A percentile compares a stretch with the other conserved stretches of the same genome.
Evolutionary conservation across 2,888 invertebrate species (phyloP).

Genomic region (Artemia sinica): DNA sequence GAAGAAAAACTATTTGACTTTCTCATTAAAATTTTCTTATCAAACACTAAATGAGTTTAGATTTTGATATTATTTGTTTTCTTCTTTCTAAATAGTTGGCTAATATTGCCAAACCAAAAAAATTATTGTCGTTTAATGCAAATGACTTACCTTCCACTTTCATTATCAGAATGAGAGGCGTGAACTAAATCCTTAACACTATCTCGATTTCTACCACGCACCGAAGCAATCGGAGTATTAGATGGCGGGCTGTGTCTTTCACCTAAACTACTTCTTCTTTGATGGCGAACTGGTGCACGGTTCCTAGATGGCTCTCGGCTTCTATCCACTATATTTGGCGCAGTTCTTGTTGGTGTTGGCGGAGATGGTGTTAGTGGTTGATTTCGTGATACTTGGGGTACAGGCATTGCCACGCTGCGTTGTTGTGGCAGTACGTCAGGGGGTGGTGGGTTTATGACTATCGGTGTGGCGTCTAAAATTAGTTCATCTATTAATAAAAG

Average conservation of each 20-base stretch:
- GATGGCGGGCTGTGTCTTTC: constrained; percentile 8
- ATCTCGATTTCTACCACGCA: constrained; percentile 1
- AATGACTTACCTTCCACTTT: constrained; percentile 3
- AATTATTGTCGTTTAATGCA: constrained; percentile 32
- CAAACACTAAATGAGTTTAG: too few species aligned
- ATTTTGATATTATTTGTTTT: too few species aligned
- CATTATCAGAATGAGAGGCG: background rate
- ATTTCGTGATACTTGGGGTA: constrained; percentile 2
- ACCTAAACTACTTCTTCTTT: constrained; percentile 2
- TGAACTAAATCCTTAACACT: constrained; percentile 10
- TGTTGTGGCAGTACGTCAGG: constrained; percentile 13
- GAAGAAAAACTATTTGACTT: too few species aligned
- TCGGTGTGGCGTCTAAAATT: background rate
- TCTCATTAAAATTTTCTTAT: too few species aligned
- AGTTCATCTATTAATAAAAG: too few species aligned
- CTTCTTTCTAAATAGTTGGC: too few species aligned
- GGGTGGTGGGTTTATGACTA: constrained; percentile 15
- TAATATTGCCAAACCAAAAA: constrained; percentile 22
- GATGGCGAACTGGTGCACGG: background rate
- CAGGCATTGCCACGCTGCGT: background rate
- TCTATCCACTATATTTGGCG: background rate
- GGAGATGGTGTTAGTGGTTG: background rate
- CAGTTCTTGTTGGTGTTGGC: background rate
- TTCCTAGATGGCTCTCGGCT: constrained; percentile 4
- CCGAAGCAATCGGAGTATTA: background rate